These are phyloP conservation scores for Actinia tenebrosa DNA, from an alignment of 64 coral and sea anemone species.

Conservation along the genomic window DNA sequence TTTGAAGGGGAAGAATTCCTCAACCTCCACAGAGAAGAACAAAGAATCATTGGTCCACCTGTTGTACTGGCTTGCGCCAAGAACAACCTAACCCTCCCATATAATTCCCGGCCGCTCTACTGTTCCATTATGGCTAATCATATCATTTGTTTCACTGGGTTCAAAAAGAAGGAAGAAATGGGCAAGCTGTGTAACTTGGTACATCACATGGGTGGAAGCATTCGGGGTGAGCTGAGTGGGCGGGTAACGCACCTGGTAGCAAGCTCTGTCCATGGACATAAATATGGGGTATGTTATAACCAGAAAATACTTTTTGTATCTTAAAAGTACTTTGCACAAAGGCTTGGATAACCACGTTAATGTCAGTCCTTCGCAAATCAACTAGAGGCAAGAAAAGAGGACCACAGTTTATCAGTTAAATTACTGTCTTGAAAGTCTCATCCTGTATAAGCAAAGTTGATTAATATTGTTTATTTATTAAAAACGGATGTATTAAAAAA, in stretches of 20 bases:
- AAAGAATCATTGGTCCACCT: constrained; percentile 91
- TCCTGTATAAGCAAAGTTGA: too few species aligned
- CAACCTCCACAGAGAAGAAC: constrained; percentile 70
- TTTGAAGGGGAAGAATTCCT: constrained; percentile 97
- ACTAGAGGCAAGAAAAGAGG: too few species aligned
- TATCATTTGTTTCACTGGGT: constrained; percentile 93
- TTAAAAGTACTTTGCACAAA: too few species aligned
- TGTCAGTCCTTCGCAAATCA: too few species aligned
- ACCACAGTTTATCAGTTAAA: too few species aligned
- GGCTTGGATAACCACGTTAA: too few species aligned
- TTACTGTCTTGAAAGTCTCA: too few species aligned
- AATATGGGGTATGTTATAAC: constrained; percentile 75
- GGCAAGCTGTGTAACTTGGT: constrained; percentile 85
- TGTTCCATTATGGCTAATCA: constrained; percentile 79
- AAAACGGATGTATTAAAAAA: too few species aligned
- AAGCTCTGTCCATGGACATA: constrained; percentile 86
- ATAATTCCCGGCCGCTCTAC: constrained; percentile 81
- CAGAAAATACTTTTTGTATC: too few species aligned
- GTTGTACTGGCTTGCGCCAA: constrained; percentile 69
- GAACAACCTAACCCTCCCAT: constrained; percentile 71
- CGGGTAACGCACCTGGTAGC: constrained; percentile 94
- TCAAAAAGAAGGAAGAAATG: constrained; percentile 89
- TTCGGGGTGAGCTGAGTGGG: constrained; percentile 90
- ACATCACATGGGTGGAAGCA: constrained; percentile 97
- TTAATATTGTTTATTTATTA: too few species aligned